Evolutionary conservation across 2,888 invertebrate genomes (phyloP), one percentile per base, ranked within the genome.

Genomic region (Lepeophtheirus nordmannii): DNA sequence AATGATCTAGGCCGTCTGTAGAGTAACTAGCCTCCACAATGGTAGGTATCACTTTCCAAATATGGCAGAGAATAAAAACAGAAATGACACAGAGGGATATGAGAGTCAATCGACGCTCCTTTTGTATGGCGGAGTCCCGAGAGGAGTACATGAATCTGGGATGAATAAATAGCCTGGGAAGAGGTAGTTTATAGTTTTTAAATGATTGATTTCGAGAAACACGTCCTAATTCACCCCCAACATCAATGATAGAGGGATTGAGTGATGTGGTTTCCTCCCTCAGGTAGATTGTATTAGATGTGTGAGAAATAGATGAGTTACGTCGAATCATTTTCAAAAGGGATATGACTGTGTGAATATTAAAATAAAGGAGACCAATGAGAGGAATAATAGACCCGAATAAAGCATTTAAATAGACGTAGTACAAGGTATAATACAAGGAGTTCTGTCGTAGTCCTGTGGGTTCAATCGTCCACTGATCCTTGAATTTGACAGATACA

Each of bases 41-140:
- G 14, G 63, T 63, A 3, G 63, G 63, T 17, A 63, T 23, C 11
- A 63, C 46, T 30, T 63, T 63, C 63, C 63, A 63, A 20, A 63
- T 22, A 56, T 63, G 63, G 17, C 63, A 63, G 38, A 63, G 30
- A 20, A 63, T 30, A 11, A 63, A 63, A 22, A 63, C 20, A 41
- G 46, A 63, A 23, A 63, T 53, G 22, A 63, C 53, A 10, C 41
- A 56, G 22, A 63, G 41, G 63, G 53, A 56, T 20, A 56, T 63
- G n/a, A 41, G 22, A 14, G 63, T 56, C 14, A 63, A 30, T 22
- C 56, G 20, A 14, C 53, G 53, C 23, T 63, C 63, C 23, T 60
- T 46, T 46, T 46, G 53, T n/a, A 46, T 46, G 53, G 8, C 5
- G n/a, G 53, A n/a, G 8, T 46, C 53, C 2, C 53, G 53, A n/a